Conservation (phyloP, 2,113 vertebrate species). For the Hydrolagus affinis region DNA sequence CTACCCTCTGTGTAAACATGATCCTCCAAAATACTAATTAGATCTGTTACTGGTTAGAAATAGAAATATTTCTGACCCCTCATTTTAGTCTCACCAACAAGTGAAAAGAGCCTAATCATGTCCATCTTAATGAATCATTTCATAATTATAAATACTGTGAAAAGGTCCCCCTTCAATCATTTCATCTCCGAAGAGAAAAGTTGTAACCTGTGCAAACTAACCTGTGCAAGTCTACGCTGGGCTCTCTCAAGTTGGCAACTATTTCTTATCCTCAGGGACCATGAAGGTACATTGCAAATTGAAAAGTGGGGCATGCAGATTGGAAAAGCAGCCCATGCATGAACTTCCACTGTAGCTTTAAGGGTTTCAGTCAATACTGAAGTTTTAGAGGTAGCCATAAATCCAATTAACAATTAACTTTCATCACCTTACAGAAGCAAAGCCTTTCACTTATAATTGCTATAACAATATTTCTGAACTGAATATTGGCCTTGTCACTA, state of each 20-base stretch:
- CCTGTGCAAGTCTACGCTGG: not conserved
- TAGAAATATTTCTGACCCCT: too few species aligned
- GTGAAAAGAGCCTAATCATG: too few species aligned
- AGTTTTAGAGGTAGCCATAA: not conserved
- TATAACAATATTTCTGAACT: conserved; percentile 20
- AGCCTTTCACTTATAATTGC: not conserved
- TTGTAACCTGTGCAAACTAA: not conserved
- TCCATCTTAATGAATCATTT: too few species aligned
- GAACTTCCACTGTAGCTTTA: not conserved
- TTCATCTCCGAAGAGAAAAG: not conserved
- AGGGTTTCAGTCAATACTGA: not conserved
- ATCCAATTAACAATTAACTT: conserved; percentile 24
- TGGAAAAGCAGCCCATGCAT: not conserved
- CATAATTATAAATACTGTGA: too few species aligned
- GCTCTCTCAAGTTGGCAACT: not conserved
- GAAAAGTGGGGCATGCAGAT: not conserved
- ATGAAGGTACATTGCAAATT: not conserved
- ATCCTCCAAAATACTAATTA: too few species aligned
- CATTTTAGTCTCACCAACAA: too few species aligned
- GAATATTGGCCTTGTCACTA: not conserved
- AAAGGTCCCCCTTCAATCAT: too few species aligned
- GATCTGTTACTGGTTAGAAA: too few species aligned
- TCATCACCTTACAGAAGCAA: not conserved
- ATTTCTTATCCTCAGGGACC: not conserved
- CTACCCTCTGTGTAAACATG: too few species aligned